phyloP scores from a whole-genome alignment of 2,113 vertebrate species.

The Pantherophis guttatus region DNA sequence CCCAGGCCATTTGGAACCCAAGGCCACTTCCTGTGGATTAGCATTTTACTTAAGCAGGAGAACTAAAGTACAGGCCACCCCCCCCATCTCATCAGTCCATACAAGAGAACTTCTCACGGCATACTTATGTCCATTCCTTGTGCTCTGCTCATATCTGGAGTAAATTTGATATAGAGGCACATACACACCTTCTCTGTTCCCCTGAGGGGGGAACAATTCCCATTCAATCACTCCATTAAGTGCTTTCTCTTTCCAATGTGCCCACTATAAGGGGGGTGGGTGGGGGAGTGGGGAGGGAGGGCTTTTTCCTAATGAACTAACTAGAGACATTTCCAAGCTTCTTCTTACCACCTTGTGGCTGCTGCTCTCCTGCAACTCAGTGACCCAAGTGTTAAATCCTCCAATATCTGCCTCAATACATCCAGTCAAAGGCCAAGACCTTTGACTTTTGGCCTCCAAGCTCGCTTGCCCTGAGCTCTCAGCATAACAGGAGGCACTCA shows the following conservation, averaged over 20 bases:
- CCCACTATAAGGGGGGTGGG: background rate
- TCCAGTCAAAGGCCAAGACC: background rate
- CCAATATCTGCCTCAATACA: constrained; percentile 3
- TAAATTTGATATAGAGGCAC: background rate
- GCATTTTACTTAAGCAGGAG: background rate
- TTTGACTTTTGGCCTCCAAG: background rate
- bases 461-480: constrained; percentile 14
- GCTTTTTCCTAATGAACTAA: background rate
- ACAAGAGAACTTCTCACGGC: background rate
- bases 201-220: background rate
- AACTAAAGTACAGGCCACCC: background rate
- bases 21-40: background rate
- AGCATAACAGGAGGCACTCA: background rate
- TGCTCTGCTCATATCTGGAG: background rate
- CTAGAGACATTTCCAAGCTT: background rate
- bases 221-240: background rate
- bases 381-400: background rate
- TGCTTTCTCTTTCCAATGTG: background rate
- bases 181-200: background rate
- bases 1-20: background rate
- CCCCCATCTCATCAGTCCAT: background rate
- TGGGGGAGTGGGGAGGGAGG: too few species aligned
- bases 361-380: background rate
- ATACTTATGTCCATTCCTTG: background rate
- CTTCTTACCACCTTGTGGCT: too few species aligned